These are phyloP conservation scores for Acholoe squamosa DNA, from an alignment of 2,888 invertebrate species.

Conservation along the genomic window DNA sequence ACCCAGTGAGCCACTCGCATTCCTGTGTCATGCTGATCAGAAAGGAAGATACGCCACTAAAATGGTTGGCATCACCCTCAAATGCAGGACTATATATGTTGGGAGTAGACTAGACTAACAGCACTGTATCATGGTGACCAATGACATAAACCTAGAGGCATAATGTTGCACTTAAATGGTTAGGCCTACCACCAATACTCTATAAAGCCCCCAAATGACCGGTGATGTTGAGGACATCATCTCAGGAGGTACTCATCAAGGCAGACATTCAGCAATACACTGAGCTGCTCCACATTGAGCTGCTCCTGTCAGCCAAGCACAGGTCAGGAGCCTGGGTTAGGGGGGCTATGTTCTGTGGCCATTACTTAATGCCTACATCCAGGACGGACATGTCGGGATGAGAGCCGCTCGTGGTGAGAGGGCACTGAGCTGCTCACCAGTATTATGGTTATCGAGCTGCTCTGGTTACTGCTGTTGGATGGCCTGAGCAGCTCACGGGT, in stretches of 20 bases:
- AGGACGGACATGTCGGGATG: neutral
- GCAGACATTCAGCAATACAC: neutral
- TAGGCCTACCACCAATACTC: too few species aligned
- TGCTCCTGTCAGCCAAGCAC: neutral
- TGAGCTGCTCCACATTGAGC: neutral
- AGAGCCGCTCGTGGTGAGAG: neutral
- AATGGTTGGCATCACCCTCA: too few species aligned
- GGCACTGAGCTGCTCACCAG: slow-evolving; percentile 4
- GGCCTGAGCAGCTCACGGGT: neutral
- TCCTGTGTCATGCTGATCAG: too few species aligned
- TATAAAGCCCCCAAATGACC: neutral
- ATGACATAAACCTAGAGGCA: too few species aligned
- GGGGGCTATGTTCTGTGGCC: neutral
- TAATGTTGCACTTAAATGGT: too few species aligned
- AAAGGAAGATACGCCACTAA: too few species aligned
- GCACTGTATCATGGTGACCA: too few species aligned
- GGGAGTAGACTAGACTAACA: too few species aligned
- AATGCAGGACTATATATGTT: too few species aligned
- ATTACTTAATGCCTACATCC: neutral
- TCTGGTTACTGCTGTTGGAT: neutral
- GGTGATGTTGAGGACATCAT: neutral
- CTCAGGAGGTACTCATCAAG: neutral
- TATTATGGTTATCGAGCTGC: neutral
- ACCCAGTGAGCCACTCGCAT: too few species aligned
- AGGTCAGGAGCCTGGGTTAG: neutral